Evolutionary conservation across 2,888 invertebrate genomes (phyloP).

Genomic region (Laspeyria flexula): DNA sequence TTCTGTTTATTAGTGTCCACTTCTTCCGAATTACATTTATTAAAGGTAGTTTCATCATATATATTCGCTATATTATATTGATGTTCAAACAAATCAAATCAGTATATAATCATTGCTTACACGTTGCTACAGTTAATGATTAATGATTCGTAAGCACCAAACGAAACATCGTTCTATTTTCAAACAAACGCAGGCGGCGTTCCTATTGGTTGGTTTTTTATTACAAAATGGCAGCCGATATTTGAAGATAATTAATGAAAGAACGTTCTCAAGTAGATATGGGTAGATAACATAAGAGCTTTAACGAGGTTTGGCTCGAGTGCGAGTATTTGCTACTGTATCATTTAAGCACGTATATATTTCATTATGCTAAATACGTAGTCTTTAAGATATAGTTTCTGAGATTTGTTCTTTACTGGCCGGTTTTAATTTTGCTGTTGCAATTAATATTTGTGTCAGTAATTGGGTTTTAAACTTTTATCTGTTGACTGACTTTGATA

Average conservation of each 20-base stretch:
- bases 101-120: conserved; percentile 50
- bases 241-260: conserved; percentile 79
- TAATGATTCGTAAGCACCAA: conserved; percentile 74
- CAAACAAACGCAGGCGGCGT: conserved; percentile 61
- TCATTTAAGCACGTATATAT: conserved; percentile 65
- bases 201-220: conserved; percentile 73
- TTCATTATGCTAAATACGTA: conserved; percentile 73
- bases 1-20: neutral
- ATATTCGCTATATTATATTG: conserved; percentile 5
- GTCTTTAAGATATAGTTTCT: conserved; percentile 42
- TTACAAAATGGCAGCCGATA: conserved; percentile 79
- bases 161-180: conserved; percentile 72
- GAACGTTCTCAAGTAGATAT: conserved; percentile 66
- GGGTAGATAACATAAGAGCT: conserved; percentile 65
- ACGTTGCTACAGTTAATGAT: conserved; percentile 65
- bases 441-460: conserved; percentile 15
- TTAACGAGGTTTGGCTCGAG: conserved; percentile 64
- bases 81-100: conserved; percentile 27
- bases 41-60: neutral
- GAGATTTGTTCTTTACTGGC: conserved; percentile 31
- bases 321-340: conserved; percentile 69
- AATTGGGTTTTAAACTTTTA: conserved; percentile 2
- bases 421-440: conserved; percentile 22
- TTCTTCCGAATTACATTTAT: conserved; percentile 1
- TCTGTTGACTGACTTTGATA: too few relatives aligned